Evolutionary conservation across 2,113 vertebrate genomes (phyloP).

Genomic region (Colaptes auratus): DNA sequence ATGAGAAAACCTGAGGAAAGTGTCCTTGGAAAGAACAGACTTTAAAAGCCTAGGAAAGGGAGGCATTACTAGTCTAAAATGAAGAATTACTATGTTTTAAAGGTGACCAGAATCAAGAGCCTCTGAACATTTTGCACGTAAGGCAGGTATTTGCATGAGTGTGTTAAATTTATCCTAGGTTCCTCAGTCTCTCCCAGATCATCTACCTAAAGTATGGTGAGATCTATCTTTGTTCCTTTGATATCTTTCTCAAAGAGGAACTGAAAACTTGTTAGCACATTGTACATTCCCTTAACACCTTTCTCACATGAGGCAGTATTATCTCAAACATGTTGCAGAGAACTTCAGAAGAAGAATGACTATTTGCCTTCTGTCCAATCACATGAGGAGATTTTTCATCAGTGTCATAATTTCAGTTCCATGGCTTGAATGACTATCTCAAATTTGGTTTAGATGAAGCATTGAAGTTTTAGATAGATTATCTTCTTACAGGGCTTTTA

Average conservation of each 20-base stretch:
- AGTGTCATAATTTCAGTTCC: slow-evolving; percentile 21
- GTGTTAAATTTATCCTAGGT: neutral
- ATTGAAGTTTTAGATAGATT: slow-evolving; percentile 10
- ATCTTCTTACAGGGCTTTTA: neutral
- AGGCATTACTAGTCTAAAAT: neutral
- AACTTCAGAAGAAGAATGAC: neutral
- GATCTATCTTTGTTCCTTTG: neutral
- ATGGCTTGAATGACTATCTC: neutral
- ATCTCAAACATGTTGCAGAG: neutral
- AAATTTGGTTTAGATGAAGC: slow-evolving; percentile 17
- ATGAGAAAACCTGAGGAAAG: neutral
- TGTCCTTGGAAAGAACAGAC: neutral
- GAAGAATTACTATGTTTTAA: neutral
- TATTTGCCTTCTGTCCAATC: neutral
- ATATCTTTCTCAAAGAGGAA: neutral
- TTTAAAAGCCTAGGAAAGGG: neutral
- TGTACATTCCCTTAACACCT: neutral
- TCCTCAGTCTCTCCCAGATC: neutral
- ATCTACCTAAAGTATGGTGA: neutral
- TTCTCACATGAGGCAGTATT: neutral
- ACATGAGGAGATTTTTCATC: neutral
- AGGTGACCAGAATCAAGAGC: neutral
- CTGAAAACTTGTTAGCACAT: neutral
- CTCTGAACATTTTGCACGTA: neutral
- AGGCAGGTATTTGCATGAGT: neutral